A percentile compares a stretch with the other conserved stretches of the same genome.
These are phyloP conservation scores for Serinus canaria DNA, from an alignment of 2,113 vertebrate genomes.

Conservation along the genomic window DNA sequence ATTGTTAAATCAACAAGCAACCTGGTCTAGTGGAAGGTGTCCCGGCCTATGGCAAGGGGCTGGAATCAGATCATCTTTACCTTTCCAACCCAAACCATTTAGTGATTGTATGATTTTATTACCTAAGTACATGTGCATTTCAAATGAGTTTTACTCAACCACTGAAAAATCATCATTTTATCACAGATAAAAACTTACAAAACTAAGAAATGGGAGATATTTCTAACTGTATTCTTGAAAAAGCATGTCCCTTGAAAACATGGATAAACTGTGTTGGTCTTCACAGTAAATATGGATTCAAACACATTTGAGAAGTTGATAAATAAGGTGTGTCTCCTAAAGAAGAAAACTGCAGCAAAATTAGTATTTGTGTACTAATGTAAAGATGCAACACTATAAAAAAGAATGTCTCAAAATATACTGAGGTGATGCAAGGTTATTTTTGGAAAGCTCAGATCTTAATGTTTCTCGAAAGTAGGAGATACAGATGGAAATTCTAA, in stretches of 20 bases:
- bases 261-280: neutral
- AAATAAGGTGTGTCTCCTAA: neutral
- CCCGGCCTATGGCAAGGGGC: neutral
- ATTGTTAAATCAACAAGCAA: neutral
- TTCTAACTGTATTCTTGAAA: neutral
- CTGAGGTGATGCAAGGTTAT: conserved; percentile 4
- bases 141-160: neutral
- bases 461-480: conserved; percentile 66
- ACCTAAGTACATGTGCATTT: neutral
- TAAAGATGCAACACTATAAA: neutral
- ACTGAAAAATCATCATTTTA: neutral
- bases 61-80: neutral
- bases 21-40: neutral
- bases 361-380: neutral
- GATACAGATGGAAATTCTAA: conserved; percentile 68
- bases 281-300: neutral
- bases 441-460: conserved; percentile 42
- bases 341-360: neutral
- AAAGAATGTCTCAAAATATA: neutral
- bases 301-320: neutral
- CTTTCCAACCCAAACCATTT: neutral
- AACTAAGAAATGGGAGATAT: neutral
- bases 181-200: neutral
- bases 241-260: neutral
- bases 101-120: neutral